Percentiles rank a stretch among this genome's conserved stretches.
These are phyloP conservation scores for Kuschelorhynchus macadamiae DNA, from an alignment of 2,888 invertebrate genomes.

Conservation along the genomic window DNA sequence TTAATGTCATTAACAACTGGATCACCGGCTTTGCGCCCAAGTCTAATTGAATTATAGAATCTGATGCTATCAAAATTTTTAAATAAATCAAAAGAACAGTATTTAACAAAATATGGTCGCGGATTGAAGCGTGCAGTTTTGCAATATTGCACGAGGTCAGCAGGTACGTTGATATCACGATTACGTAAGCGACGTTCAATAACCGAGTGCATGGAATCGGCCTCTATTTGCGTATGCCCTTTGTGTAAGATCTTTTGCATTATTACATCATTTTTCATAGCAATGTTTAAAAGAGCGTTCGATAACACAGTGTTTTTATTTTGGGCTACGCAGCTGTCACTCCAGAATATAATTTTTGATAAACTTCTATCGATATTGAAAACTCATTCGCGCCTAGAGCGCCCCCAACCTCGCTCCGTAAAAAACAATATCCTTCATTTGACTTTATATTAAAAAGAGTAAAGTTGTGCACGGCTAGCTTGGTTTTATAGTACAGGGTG, in stretches of 20 bases:
- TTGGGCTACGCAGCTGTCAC: conserved; percentile 8
- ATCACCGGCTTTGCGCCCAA: conserved; percentile 15
- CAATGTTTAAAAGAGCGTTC: conserved; percentile 31
- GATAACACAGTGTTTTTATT: conserved; percentile 16
- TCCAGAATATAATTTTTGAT: conserved; percentile 16
- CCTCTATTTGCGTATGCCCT: conserved; percentile 51
- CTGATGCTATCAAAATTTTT: conserved; percentile 5
- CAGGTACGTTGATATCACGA: conserved; percentile 46
- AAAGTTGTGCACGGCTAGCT: conserved; percentile 52
- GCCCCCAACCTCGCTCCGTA: conserved; percentile 55
- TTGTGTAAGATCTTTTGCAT: conserved; percentile 41
- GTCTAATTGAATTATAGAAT: conserved; percentile 11
- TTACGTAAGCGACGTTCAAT: conserved; percentile 43
- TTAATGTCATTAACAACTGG: conserved; percentile 8
- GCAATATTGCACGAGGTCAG: conserved; percentile 47
- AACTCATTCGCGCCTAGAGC: conserved; percentile 27
- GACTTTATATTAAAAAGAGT: conserved; percentile 55
- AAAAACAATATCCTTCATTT: conserved; percentile 52
- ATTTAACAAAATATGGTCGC: conserved; percentile 48
- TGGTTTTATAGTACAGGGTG: conserved; percentile 56
- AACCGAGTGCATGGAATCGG: conserved; percentile 44
- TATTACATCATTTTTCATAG: conserved; percentile 20
- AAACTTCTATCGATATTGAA: conserved; percentile 4
- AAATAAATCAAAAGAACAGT: conserved; percentile 27
- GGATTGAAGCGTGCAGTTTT: conserved; percentile 43